phyloP scores from a whole-genome alignment of 2,888 invertebrate species.

The Pomacea canaliculata region DNA sequence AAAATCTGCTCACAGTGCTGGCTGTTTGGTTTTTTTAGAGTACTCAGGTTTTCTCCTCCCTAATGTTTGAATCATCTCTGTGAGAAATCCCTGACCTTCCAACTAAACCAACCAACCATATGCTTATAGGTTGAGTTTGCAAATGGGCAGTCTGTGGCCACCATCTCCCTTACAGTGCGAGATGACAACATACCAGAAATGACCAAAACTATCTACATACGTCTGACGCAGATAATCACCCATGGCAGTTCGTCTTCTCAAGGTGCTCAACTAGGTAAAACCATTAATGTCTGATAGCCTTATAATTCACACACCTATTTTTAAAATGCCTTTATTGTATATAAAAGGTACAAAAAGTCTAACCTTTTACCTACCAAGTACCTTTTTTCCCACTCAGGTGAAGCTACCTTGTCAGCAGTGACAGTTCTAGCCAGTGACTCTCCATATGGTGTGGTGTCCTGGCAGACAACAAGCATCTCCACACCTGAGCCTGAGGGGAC shows the following conservation, averaged over 20 bases:
- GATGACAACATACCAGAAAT: constrained; percentile 63
- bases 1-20: too few species aligned
- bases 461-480: constrained; percentile 49
- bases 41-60: too few species aligned
- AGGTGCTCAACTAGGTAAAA: constrained; percentile 61
- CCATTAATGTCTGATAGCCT: not conserved
- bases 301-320: too few species aligned
- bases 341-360: too few species aligned
- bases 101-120: too few species aligned
- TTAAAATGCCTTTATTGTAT: too few species aligned
- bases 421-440: constrained; percentile 66
- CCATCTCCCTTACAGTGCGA: constrained; percentile 59
- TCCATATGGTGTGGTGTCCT: constrained; percentile 65
- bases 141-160: constrained; percentile 54
- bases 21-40: too few species aligned
- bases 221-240: constrained; percentile 53
- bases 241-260: constrained; percentile 50
- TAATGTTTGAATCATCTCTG: too few species aligned
- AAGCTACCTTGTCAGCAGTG: constrained; percentile 40
- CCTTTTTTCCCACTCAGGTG: constrained; percentile 16
- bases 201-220: constrained; percentile 62
- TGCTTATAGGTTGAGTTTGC: constrained; percentile 61
- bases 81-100: too few species aligned
- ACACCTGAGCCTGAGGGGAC: constrained; percentile 56
- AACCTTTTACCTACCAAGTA: not conserved